These are phyloP conservation scores for Notospermus geniculatus DNA, from an alignment of 1,140 invertebrate genomes.

Conservation along the genomic window DNA sequence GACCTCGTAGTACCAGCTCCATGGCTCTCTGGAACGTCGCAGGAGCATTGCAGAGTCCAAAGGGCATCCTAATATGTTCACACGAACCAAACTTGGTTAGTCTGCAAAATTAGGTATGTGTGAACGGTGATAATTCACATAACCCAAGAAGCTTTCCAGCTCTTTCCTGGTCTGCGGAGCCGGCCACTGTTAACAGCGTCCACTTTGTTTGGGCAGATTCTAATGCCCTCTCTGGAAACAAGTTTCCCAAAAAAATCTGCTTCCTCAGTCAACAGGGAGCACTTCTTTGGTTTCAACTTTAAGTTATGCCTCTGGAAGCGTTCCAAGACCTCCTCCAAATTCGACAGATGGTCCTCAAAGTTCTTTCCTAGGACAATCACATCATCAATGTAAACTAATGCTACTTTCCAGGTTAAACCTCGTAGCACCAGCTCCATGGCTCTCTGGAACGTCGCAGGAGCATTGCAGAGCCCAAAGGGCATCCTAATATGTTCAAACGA, in stretches of 20 bases:
- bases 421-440: conserved; percentile 29
- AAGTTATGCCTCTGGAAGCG: too few species aligned
- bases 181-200: too few species aligned
- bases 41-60: conserved; percentile 37
- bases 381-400: conserved; percentile 38
- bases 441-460: conserved; percentile 38
- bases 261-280: too few species aligned
- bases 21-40: conserved; percentile 39
- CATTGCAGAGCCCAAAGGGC: conserved; percentile 38
- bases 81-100: conserved; percentile 20
- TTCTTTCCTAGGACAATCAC: conserved; percentile 21
- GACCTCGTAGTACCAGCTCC: conserved; percentile 21
- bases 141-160: too few species aligned
- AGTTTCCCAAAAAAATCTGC: too few species aligned
- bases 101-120: too few species aligned
- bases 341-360: background rate
- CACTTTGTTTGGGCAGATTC: too few species aligned
- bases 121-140: too few species aligned
- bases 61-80: conserved; percentile 33
- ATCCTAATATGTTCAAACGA: conserved; percentile 29
- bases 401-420: conserved; percentile 21
- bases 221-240: too few species aligned
- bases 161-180: too few species aligned
- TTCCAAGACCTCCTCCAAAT: background rate
- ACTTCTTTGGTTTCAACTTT: too few species aligned